Evolutionary conservation across 2,113 vertebrate species (phyloP), one percentile per base, ranked within the genome.

Genomic region (Neofelis nebulosa): DNA sequence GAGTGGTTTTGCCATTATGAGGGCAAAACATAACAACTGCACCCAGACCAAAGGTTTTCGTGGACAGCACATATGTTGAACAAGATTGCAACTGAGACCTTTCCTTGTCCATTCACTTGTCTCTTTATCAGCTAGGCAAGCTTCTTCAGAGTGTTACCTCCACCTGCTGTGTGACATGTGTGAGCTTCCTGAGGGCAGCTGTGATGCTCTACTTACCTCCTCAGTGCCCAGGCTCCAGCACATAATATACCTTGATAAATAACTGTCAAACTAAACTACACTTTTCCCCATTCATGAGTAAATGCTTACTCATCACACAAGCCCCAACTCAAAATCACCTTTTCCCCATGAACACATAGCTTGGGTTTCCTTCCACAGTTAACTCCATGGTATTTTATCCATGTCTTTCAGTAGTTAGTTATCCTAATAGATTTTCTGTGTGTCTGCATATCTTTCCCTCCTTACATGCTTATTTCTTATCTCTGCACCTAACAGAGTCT

Each of bases 111-210:
- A 92, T 21, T 23, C 50, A n/a, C 29, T 63, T 18, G 12, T 66
- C 50, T 66, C 73, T 74, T n/a, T 27, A n/a, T 7, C n/a, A 57
- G 33, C 2, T 36, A 61, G 8, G 25, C 36, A 36, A 69, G 9
- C 18, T 61, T 81, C 65, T 93, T 66, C 16, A 66, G 9, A 15
- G 3, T 10, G 33, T 71, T 69, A 36, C 15, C 29, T 89, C 12
- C 23, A 66, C 38, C 3, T 63, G 38, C 16, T 38, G 0, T 13
- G 2, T 36, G 41, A 65, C 4, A n/a, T 14, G 16, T 16, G 4
- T 45, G 68, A 74, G 10, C n/a, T 87, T 86, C 38, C 73, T 27
- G 10, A 36, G 9, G 19, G 14, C 14, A n/a, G 4, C 4, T 0
- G 0, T 15, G 29, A 66, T 11, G 11, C 25, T 69, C 38, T 12